Conservation (phyloP, 2,888 invertebrate genomes). For the Autographa gamma region DNA sequence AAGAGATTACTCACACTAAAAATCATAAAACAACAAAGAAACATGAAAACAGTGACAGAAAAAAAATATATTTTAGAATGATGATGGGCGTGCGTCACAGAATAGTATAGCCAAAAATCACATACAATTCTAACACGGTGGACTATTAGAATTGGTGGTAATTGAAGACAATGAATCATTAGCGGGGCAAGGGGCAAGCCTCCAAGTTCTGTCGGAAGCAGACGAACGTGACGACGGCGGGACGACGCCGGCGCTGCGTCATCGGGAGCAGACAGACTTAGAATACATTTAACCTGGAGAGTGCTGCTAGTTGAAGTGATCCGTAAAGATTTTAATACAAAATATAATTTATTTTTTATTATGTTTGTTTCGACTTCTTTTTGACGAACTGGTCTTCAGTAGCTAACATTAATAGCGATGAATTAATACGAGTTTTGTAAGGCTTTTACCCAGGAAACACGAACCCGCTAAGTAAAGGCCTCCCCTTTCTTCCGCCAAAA, state of each 20-base stretch:
- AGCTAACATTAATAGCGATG: too few relatives aligned
- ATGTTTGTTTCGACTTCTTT: too few relatives aligned
- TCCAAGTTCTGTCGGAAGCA: constrained; percentile 62
- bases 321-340: not conserved
- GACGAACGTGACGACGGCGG: constrained; percentile 49
- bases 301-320: not conserved
- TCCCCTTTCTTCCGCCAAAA: too few relatives aligned
- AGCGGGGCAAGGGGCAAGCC: constrained; percentile 57
- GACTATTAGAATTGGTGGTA: constrained; percentile 41
- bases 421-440: too few relatives aligned
- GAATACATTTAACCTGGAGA: not conserved
- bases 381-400: too few relatives aligned
- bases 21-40: too few relatives aligned
- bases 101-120: constrained; percentile 29
- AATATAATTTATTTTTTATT: too few relatives aligned
- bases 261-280: constrained; percentile 23
- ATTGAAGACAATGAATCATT: constrained; percentile 58
- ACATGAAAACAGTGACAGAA: too few relatives aligned
- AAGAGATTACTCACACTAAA: too few relatives aligned
- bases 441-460: too few relatives aligned
- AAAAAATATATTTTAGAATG: not conserved
- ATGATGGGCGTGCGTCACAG: not conserved
- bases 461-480: too few relatives aligned
- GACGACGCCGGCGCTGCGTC: constrained; percentile 57
- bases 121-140: constrained; percentile 34